Evolutionary conservation across 2,797 vertebrate species (phyloP).

Genomic region (Falco rusticolus): DNA sequence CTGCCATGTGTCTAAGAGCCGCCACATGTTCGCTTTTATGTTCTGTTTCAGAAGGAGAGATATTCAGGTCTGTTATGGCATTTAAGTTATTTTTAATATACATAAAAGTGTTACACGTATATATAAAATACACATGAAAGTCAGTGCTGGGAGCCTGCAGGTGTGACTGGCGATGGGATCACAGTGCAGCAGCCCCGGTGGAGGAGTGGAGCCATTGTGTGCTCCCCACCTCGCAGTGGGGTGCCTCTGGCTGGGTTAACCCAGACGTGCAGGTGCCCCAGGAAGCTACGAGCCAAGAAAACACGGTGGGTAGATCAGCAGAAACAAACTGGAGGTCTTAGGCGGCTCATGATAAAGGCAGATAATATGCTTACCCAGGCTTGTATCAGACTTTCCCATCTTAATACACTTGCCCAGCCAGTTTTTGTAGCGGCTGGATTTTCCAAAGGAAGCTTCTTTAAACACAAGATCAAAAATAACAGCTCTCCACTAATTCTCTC

Average conservation of each 20-base stretch:
- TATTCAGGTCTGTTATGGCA: background rate
- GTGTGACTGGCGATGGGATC: background rate
- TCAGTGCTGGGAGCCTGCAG: background rate
- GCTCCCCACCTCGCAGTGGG: background rate
- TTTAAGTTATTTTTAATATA: background rate
- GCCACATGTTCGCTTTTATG: background rate
- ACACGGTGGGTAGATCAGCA: background rate
- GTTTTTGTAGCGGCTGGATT: background rate
- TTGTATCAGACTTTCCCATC: background rate
- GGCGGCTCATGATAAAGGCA: background rate
- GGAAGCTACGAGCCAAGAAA: background rate
- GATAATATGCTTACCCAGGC: background rate
- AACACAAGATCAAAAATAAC: background rate
- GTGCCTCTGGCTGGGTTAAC: background rate
- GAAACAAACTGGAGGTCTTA: background rate
- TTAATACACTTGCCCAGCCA: background rate
- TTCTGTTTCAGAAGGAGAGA: background rate
- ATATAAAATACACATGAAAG: background rate
- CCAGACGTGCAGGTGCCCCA: background rate
- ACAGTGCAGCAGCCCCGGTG: background rate
- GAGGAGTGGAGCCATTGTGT: rapidly evolving
- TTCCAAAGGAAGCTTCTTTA: background rate
- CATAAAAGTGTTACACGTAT: background rate
- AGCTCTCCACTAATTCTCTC: background rate
- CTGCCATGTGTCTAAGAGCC: background rate